Conservation (phyloP, 2,113 vertebrate species). For the Solea solea region DNA sequence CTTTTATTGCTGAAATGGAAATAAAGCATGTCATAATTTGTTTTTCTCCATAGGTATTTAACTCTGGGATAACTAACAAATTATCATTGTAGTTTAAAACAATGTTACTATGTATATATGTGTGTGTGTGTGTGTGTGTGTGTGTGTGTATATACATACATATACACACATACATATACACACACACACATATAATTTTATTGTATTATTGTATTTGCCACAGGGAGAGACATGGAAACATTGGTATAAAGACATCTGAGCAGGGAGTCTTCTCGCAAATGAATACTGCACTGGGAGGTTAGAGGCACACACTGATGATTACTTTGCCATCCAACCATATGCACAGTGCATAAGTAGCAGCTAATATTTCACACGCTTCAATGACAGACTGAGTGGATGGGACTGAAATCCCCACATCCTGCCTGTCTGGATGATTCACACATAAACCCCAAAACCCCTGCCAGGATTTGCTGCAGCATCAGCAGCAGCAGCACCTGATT, state of each 20-base stretch:
- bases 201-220: background rate
- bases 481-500: too few species aligned
- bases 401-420: slow-evolving; percentile 30
- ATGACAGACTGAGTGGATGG: slow-evolving; percentile 14
- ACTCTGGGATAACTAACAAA: too few species aligned
- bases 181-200: too few species aligned
- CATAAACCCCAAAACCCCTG: slow-evolving; percentile 7
- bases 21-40: too few species aligned
- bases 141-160: too few species aligned
- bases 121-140: too few species aligned
- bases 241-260: background rate
- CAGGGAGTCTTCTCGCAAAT: slow-evolving; percentile 20
- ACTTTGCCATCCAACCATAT: slow-evolving; percentile 16
- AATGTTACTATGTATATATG: too few species aligned
- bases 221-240: slow-evolving; percentile 14
- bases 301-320: slow-evolving; percentile 23
- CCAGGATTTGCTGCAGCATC: slow-evolving; percentile 37
- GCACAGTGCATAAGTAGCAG: slow-evolving; percentile 12
- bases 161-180: too few species aligned
- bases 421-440: slow-evolving; percentile 43
- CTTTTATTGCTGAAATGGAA: too few species aligned
- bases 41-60: too few species aligned
- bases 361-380: slow-evolving; percentile 28
- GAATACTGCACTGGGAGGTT: slow-evolving; percentile 22
- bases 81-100: too few species aligned